Base-by-base conservation (phyloP, 2,888 invertebrate genomes). In the Diaphora mendica region DNA sequence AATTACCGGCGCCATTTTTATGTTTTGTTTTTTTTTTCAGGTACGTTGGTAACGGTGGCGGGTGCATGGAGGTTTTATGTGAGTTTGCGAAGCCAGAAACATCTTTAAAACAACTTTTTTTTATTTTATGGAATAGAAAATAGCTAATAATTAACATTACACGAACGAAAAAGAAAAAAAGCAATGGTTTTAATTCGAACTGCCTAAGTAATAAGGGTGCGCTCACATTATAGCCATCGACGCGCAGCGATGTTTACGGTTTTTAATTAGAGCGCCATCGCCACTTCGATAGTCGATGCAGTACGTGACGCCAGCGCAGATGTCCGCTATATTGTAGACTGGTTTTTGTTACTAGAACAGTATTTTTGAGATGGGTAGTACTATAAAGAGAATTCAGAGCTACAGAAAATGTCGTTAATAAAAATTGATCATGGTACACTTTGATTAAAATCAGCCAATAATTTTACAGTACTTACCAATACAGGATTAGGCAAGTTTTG, bases 21-120 rank as follows among this genome's bases (percentile, higher is more conserved):
- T 89, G 77, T 78, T 79, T 86, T 79, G 82, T 85, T 84, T 87
- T 87, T 88, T 39, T 90, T 93, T 92, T 79, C 94, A 93, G 94
- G 93, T 94, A 93, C 88, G 93, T 85, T 26, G 72, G 66, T 70
- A 3, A 59, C n/a, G 17, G 59, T 44, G 62, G 26, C 62, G 48
- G 44, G n/a, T 39, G 64, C 23, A 65, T 20, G 73, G 33, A 70
- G 59, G 26, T 55, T 8, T 26, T 33, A 33, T 11, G 70, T 70
- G 13, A 70, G 70, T 70, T 44, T 23, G 30, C 26, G 26, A 55
- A n/a, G n/a, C 35, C 30, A 17, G 17, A 30, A 62, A 30, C 9
- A 33, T 39, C 68, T 26, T 67, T 48, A 8, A 2, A 26, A 62
- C 30, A 17, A 7, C 2, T 30, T 30, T 62, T 62, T 62, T 62